Base-by-base conservation (phyloP, 2,888 invertebrate genomes). In the Caenorhabditis drosophilae region DNA sequence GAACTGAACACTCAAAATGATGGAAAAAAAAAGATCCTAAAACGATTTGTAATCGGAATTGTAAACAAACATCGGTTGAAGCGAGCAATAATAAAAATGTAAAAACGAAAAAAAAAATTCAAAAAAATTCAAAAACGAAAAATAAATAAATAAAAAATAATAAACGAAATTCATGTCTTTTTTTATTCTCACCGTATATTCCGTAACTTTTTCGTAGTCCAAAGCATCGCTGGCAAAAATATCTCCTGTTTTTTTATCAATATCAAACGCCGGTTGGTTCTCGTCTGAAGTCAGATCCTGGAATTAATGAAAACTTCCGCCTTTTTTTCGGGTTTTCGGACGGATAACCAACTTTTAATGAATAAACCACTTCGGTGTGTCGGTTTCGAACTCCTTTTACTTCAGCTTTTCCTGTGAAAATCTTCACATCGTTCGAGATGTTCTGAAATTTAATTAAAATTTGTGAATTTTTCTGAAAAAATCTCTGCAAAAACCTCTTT, bases 241-340 rank as follows among this genome's bases (percentile, higher is more conserved):
- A 18, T 76, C 78, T 2, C 78, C 78, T 2, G 71, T 51, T 15
- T 45, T 54, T 34, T 74, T 70, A 42, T 78, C 76, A 35, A 78
- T 74, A 22, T 51, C 60, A 40, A 78, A 67, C 23, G 40, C 54
- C 1, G 41, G 35, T 25, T 56, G 45, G 23, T 66, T 61, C 1
- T 63, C 58, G 26, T 67, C 67, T 4, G 35, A 45, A 15, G 49
- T 26, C 9, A 67, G 40, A 15, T 71, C 67, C 38, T 70, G 50
- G 2, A 70, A 31, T 1, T 44, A 25, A 25, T 63, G n/a, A n/a
- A n/a, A n/a, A n/a, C n/a, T n/a, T n/a, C n/a, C n/a, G n/a, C n/a
- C n/a, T n/a, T n/a, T n/a, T n/a, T n/a, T n/a, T n/a, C n/a, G n/a
- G n/a, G n/a, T n/a, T n/a, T n/a, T n/a, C n/a, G n/a, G n/a, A n/a